Percentiles rank a stretch among this genome's conserved stretches.
phyloP scores from a whole-genome alignment of 2,888 invertebrate species.

The Clusia tigrina region DNA sequence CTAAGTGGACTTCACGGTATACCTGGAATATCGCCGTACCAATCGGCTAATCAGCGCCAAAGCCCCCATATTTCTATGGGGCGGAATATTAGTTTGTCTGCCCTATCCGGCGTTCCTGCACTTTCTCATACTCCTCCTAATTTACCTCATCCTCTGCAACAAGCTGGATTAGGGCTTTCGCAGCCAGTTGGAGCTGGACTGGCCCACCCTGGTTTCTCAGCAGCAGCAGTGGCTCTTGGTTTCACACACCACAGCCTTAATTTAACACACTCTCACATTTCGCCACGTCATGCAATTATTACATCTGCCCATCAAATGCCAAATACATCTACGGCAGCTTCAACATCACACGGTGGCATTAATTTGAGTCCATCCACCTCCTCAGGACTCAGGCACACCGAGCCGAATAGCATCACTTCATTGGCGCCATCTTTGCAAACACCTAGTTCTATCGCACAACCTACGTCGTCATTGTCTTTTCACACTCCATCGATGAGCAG shows the following conservation, averaged over 20 bases:
- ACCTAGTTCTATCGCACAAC: constrained; percentile 41
- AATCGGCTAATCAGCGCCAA: constrained; percentile 61
- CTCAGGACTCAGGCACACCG: constrained; percentile 38
- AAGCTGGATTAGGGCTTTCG: constrained; percentile 54
- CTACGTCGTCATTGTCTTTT: constrained; percentile 48
- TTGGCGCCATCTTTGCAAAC: constrained; percentile 46
- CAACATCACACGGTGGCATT: constrained; percentile 56
- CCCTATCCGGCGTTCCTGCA: constrained; percentile 51
- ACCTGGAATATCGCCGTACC: constrained; percentile 61
- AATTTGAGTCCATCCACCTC: constrained; percentile 44
- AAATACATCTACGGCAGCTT: constrained; percentile 35
- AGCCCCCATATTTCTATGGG: constrained; percentile 60
- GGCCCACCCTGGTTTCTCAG: constrained; percentile 59
- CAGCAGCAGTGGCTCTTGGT: constrained; percentile 55
- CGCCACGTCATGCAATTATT: constrained; percentile 51
- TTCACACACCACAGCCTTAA: constrained; percentile 60
- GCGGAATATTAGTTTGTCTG: constrained; percentile 58
- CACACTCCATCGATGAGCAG: constrained; percentile 61
- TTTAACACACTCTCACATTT: constrained; percentile 50
- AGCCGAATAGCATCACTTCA: constrained; percentile 43
- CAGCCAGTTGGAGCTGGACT: constrained; percentile 54
- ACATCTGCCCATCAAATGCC: constrained; percentile 56
- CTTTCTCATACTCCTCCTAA: constrained; percentile 55
- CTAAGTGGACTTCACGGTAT: constrained; percentile 57
- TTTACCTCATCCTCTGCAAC: constrained; percentile 59